Base-by-base conservation (phyloP, 2,113 vertebrate genomes). In the Ochotona princeps region DNA sequence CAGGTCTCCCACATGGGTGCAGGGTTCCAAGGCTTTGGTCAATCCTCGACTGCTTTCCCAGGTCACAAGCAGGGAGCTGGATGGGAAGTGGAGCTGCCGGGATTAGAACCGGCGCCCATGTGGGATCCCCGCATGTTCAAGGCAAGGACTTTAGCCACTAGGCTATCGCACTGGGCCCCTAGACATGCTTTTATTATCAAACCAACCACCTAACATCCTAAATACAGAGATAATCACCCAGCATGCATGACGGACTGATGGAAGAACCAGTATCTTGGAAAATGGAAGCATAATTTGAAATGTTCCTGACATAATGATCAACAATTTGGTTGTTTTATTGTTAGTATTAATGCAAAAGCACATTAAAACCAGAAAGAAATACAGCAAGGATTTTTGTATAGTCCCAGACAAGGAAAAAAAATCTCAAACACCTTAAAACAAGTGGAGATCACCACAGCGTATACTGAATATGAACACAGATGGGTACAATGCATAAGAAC, bases 381-480 rank as follows among this genome's bases (percentile, higher is more conserved):
- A 25, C 28, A 83, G 65, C 8, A 72, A 75, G 60, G 32, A 83
- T 83, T n/a, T 38, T 5, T 85, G 69, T 32, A n/a, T 1, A 57
- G 78, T 32, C 65, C 66, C 35, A 28, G 87, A 49, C 80, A 83
- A 94, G 82, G 30, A 75, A 91, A 83, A 83, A 44, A 57, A 44
- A 60, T 25, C 66, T 26, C 65, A 83, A 32, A 78, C 14, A 38
- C 51, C 66, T 21, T 47, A 23, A 61, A 81, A 89, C 32, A 67
- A 13, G 25, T 80, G 26, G 26, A 61, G 3, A 80, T 92, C 74
- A 20, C 69, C 70, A 60, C 0, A 70, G 20, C 23, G 28, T 57
- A 35, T 32, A 60, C 10, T 25, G 32, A 81, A 79, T 82, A 79
- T 17, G 63, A 84, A 94, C 35, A 12, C 28, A 70, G 9, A 54